Base-by-base conservation (phyloP, 2,888 invertebrate species). In the Acleris holmiana region DNA sequence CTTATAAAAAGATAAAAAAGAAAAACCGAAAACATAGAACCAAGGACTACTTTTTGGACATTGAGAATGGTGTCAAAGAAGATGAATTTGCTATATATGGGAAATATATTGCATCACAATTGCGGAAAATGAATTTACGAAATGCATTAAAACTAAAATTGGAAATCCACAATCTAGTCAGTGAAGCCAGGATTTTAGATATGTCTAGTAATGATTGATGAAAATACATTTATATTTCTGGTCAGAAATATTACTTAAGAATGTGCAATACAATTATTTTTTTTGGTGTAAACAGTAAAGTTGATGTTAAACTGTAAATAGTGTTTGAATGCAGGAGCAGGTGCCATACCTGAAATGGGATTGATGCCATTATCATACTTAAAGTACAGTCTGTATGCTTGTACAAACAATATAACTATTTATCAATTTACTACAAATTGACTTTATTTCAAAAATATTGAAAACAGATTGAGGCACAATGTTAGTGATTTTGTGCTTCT, bases 81-180 rank as follows among this genome's bases (percentile, higher is more conserved):
- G 88, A 88, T 75, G 88, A 88, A 68, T 88, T 86, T 82, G 88
- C 86, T 73, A 81, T 86, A 25, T 88, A 85, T 74, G 88, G 87
- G 2, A 86, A 85, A 71, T 86, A 79, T 69, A 85, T 88, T 49
- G 88, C 87, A 23, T 74, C 83, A 17, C 88, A 88, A 66, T 63
- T 88, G 46, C 79, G 87, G 49, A 77, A 79, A 68, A 82, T 88
- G 80, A 78, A 80, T 4, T 68, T 84, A 2, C 77, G 81, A 7
- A 85, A 78, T 68, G 87, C 88, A 19, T 66, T 88, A 61, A 75
- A 76, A 44, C 72, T 85, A 6, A 87, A 88, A 66, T 70, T 86
- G 19, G 78, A 83, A 66, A 86, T 88, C 70, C 86, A 88, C 46
- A 82, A 78, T 49, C 75, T 88, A 57, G 75, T 88, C 1, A 84